Evolutionary conservation across 2,113 vertebrate species (phyloP), one percentile per base, ranked within the genome.

Genomic region (Oryzias woworae): DNA sequence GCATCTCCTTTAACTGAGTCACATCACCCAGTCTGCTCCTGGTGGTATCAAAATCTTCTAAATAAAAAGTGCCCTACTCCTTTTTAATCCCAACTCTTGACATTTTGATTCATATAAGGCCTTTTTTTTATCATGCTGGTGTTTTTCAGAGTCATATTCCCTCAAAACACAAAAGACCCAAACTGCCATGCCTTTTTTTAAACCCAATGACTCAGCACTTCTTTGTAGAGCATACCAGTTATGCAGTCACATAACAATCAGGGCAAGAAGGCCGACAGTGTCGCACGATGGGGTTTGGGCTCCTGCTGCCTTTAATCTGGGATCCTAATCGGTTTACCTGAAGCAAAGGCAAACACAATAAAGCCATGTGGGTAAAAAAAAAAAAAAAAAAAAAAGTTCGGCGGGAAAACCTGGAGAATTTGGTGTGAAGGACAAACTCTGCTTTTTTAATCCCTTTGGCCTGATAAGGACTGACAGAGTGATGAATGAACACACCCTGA

Each of bases 381-480:
- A 62, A 60, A 56, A 43, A 65, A n/a, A 15, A 2, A 45, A 45
- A 17, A 20, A 20, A 48, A 48, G 2, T 10, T 36, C 10, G 2
- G 8, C 12, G 26, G 16, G 58, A 72, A 78, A 59, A 49, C 60
- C 50, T 2, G 15, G 12, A 60, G 50, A 58, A 73, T 53, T 58
- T 61, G 41, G 48, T n/a, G 64, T 53, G 68, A 84, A 87, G 82
- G 81, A 73, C 71, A 72, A 78, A 79, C 60, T 60, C 68, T 55
- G 68, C 77, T 53, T 28, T 69, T 79, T 82, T 59, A 67, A 75
- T 84, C 83, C 63, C 53, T 80, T 70, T 62, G 14, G 18, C 44
- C 43, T 67, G 82, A 87, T 86, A 87, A 77, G 71, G 81, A 71
- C 67, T 73, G 86, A 86, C 86, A 88, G 74, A 73, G 80, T 87